Base-by-base conservation (phyloP, 2,797 vertebrate species). In the Benthosema pterotum region DNA sequence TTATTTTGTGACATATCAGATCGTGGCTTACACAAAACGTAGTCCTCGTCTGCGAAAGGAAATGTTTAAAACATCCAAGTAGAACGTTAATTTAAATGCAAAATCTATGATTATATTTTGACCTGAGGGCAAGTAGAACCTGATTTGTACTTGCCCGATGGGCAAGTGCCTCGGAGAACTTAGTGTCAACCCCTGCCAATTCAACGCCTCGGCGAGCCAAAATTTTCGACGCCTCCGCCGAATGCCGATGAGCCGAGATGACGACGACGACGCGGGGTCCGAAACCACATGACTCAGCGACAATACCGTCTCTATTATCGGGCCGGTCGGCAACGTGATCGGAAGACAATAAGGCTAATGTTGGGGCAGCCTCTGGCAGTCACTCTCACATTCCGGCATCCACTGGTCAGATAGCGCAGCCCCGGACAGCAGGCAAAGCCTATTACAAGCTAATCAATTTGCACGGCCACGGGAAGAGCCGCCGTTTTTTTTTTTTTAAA, bases 261-360 rank as follows among this genome's bases (percentile, higher is more conserved):
- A 51, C 1, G 8, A 55, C 0, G 32, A n/a, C n/a, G n/a, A n/a
- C n/a, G 8, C 11, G 32, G 32, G 28, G 32, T 69, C 51, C 42
- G 57, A 38, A 59, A 65, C 45, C 67, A 18, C 63, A 52, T 58
- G 54, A n/a, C 56, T 62, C 53, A 43, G 38, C 49, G 2, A 79
- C 75, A 79, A 66, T 64, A 65, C 22, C 1, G 22, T 7, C 14
- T 69, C 71, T 64, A 25, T 81, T 16, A n/a, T n/a, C n/a, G n/a
- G 56, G 59, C 50, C 17, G 14, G 7, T 45, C 57, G 48, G 45
- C 22, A 52, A 70, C 69, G 69, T 57, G 77, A 83, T 74, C 74
- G 11, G 17, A 58, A 69, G 72, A 89, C 86, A 89, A 87, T 61
- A 43, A n/a, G 70, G 56, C 65, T 55, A 59, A 86, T 69, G 73